Conservation (phyloP, 2,888 invertebrate genomes). For the Philaethria dido region DNA sequence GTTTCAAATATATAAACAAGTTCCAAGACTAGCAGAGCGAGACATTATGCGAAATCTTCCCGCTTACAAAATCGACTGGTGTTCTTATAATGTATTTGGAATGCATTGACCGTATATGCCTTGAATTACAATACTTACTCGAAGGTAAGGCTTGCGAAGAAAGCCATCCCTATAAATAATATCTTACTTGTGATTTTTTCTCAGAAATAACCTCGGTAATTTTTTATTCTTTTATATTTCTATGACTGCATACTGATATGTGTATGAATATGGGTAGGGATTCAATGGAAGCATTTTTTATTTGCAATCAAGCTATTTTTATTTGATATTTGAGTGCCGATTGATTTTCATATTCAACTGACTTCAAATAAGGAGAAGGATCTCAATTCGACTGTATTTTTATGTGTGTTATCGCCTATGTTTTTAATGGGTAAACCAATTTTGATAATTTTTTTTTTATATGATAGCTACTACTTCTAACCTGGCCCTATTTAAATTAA, state of each 20-base stretch:
- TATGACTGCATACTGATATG: constrained; percentile 4
- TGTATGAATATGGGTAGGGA: constrained; percentile 1
- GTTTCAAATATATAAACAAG: not conserved
- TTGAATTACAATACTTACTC: constrained; percentile 37
- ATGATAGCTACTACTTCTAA: no score
- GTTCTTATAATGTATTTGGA: constrained; percentile 40
- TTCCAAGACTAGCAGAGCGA: constrained; percentile 27
- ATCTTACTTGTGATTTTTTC: constrained; percentile 22
- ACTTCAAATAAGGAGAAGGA: no score
- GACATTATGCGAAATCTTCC: constrained; percentile 32
- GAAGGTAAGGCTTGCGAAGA: constrained; percentile 19
- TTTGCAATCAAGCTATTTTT: not conserved
- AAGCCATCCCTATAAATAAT: constrained; percentile 14
- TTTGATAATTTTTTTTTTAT: no score
- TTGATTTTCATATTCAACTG: no score
- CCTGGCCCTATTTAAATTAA: no score
- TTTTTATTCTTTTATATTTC: constrained; percentile 3
- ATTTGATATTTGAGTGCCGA: not conserved
- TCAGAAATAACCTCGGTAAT: constrained; percentile 14
- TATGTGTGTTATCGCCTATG: no score
- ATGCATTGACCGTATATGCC: constrained; percentile 36
- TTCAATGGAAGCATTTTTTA: not conserved
- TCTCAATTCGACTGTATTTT: no score
- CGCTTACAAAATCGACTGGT: constrained; percentile 38
- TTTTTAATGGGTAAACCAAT: no score